phyloP scores from a whole-genome alignment of 92 coral and sea anemone species.

The Metridium senile region DNA sequence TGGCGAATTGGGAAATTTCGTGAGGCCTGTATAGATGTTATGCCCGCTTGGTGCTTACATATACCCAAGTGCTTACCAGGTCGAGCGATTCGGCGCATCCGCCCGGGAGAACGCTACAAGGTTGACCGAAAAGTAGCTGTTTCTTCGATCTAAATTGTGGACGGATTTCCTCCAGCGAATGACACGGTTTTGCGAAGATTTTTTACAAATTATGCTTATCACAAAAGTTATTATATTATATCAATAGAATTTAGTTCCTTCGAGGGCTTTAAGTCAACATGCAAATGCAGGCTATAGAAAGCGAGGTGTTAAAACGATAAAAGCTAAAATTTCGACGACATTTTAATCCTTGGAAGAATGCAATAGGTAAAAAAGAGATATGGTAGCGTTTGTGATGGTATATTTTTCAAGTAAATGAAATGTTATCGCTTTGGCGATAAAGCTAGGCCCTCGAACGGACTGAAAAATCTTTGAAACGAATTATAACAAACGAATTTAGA shows the following conservation, averaged over 20 bases:
- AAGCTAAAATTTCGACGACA: not conserved
- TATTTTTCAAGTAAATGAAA: constrained; percentile 2
- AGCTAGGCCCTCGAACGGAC: not conserved
- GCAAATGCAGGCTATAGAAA: too few relatives aligned
- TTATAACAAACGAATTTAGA: not conserved
- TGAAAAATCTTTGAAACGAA: not conserved
- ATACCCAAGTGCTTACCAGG: constrained; percentile 89
- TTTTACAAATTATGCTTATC: not conserved
- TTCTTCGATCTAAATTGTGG: constrained; percentile 53
- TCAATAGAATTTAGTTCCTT: too few relatives aligned
- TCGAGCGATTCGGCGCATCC: constrained; percentile 90
- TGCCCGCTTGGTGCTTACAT: constrained; percentile 91
- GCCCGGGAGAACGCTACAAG: constrained; percentile 93
- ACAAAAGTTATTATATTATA: too few relatives aligned
- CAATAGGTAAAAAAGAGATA: not conserved
- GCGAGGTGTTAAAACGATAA: not conserved
- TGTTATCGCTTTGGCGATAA: not conserved
- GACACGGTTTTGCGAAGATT: not conserved
- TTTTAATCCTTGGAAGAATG: not conserved
- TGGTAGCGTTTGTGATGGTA: not conserved
- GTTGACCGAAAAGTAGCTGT: constrained; percentile 78
- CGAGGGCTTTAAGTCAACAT: not conserved
- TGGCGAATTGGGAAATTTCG: constrained; percentile 89
- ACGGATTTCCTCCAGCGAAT: not conserved
- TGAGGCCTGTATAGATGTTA: constrained; percentile 91